Evolutionary conservation across 2,888 invertebrate species (phyloP), one percentile per base, ranked within the genome.

Genomic region (Gastrophysa polygoni): DNA sequence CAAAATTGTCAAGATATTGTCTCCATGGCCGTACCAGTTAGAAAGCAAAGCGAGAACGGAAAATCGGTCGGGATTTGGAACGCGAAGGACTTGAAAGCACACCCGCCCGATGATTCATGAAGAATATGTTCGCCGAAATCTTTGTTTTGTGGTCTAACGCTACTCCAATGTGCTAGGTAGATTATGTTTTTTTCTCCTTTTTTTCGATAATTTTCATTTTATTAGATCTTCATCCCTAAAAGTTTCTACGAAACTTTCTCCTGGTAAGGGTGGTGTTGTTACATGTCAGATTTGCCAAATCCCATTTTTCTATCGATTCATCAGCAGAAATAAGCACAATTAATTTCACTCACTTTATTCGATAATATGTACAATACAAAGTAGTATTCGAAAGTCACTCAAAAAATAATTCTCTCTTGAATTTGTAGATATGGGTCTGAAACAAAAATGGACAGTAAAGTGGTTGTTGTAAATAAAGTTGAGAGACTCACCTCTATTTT

Each of bases 31-130:
- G 5, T 62, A 62, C 34, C 43, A 57, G 16, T 28, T 58, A n/a
- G n/a, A n/a, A n/a, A n/a, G n/a, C 17, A 50, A 21, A 48, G 52
- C 14, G 14, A 29, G 51, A 52, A 48, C 3, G 46, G 51, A 17
- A 43, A 32, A 18, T 44, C 48, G 8, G 34, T 49, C 10, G 62
- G 58, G 2, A 48, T 44, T 10, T 62, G 61, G 61, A 44, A 52
- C 28, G 57, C 57, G 1, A 62, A 62, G 51, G 57, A 61, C 20
- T 5, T 62, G n/a, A 58, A 62, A 34, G 32, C 57, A 1, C 62
- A 62, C 38, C 54, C 58, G 11, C 57, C 57, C 7, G 62, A 62
- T 21, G 48, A 58, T 24, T 7, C 24, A 5, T 24, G 24, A 24
- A 7, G 7, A 24, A 24, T 24, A 24, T 3, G 24, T 24, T 24